Conservation (phyloP, 2,113 vertebrate species). For the Pandion haliaetus region DNA sequence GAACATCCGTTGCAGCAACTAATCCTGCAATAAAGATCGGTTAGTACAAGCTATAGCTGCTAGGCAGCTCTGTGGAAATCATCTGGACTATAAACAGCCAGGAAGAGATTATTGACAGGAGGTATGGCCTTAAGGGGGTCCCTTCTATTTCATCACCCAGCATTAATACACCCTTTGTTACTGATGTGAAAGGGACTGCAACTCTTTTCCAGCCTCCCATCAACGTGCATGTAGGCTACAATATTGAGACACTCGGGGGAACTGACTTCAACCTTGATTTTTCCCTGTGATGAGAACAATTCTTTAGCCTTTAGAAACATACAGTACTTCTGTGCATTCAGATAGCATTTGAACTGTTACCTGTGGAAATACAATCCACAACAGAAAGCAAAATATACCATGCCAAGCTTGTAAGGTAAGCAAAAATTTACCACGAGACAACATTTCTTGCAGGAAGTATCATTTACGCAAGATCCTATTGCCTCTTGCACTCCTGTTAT, state of each 20-base stretch:
- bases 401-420: neutral
- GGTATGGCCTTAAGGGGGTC: neutral
- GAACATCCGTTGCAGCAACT: neutral
- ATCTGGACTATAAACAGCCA: neutral
- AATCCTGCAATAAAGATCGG: neutral
- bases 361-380: neutral
- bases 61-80: neutral
- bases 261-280: neutral
- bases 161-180: neutral
- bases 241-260: neutral
- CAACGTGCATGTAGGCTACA: accelerated
- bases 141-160: neutral
- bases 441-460: neutral
- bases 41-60: neutral
- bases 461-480: neutral
- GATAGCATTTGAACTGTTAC: neutral
- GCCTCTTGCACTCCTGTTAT: neutral
- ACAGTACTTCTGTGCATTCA: neutral
- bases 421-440: neutral
- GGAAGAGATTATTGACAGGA: neutral
- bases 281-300: neutral
- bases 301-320: neutral
- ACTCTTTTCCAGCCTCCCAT: neutral
- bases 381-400: neutral
- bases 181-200: neutral